These are phyloP conservation scores for Chiloscyllium plagiosum DNA, from an alignment of 2,113 vertebrate genomes.

Conservation along the genomic window DNA sequence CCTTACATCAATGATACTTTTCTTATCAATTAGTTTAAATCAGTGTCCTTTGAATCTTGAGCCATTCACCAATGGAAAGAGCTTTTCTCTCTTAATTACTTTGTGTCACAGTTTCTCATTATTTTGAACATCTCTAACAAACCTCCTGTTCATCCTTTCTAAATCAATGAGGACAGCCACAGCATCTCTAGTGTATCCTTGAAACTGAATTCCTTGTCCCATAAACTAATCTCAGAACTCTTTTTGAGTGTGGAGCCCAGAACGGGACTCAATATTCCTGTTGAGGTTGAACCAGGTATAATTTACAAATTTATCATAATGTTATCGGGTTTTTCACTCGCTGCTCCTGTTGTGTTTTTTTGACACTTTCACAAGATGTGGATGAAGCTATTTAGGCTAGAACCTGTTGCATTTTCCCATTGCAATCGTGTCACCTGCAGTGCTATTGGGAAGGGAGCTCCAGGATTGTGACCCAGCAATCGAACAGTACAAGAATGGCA, in stretches of 20 bases:
- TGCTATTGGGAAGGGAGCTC: too few relatives aligned
- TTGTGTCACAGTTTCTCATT: neutral
- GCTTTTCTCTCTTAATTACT: neutral
- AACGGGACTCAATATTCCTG: neutral
- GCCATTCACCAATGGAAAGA: neutral
- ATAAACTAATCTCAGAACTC: neutral
- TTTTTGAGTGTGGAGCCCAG: neutral
- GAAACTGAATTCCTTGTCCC: neutral
- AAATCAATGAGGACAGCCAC: neutral
- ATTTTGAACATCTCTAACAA: neutral
- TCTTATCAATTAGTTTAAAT: neutral
- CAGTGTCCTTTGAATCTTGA: neutral
- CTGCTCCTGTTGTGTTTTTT: neutral
- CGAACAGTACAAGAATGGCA: too few relatives aligned
- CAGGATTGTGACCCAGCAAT: too few relatives aligned
- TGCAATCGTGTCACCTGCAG: neutral
- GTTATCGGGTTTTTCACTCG: neutral
- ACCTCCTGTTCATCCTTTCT: neutral
- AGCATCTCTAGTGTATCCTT: neutral
- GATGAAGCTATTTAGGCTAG: neutral
- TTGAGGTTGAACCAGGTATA: neutral
- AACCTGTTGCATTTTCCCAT: neutral
- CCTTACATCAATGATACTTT: neutral
- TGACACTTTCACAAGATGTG: neutral
- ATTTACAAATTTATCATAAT: neutral